These are phyloP conservation scores for Fissipunctia ypsillon DNA, from an alignment of 2,888 invertebrate species.

Conservation along the genomic window DNA sequence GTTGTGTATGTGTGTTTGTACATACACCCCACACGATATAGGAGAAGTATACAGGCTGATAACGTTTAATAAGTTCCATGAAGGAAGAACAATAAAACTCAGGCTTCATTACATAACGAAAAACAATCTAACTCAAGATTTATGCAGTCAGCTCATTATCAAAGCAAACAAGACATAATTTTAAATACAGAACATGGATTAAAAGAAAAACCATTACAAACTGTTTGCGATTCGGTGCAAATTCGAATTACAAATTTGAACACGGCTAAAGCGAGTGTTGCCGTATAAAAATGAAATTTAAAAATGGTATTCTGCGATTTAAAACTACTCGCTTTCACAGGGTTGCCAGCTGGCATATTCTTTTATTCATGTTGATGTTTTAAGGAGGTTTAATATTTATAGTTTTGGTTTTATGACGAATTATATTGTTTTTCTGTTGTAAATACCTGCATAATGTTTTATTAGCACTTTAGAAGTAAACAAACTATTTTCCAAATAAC, in stretches of 20 bases:
- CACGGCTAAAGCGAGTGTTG: slow-evolving; percentile 70
- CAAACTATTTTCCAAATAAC: too few species aligned
- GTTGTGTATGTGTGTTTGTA: too few species aligned
- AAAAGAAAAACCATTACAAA: slow-evolving; percentile 66
- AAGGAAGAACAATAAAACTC: not conserved
- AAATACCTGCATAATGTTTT: slow-evolving; percentile 11
- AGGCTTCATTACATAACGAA: slow-evolving; percentile 10
- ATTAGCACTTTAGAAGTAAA: not conserved
- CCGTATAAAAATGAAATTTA: slow-evolving; percentile 69
- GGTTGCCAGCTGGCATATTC: slow-evolving; percentile 63
- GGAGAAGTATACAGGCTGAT: too few species aligned
- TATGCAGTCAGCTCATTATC: slow-evolving; percentile 41
- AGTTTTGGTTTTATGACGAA: slow-evolving; percentile 44
- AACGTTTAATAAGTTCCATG: not conserved
- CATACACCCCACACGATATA: too few species aligned
- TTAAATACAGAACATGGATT: slow-evolving; percentile 62
- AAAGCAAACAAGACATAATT: slow-evolving; percentile 61
- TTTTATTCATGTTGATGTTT: slow-evolving; percentile 61
- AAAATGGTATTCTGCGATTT: slow-evolving; percentile 67
- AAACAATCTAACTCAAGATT: slow-evolving; percentile 34
- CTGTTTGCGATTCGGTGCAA: slow-evolving; percentile 67
- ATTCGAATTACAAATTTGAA: slow-evolving; percentile 73
- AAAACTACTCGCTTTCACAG: slow-evolving; percentile 65
- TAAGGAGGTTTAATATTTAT: slow-evolving; percentile 57
- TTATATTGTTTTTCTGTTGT: slow-evolving; percentile 34